Conservation (phyloP, 1,140 invertebrate species). For the Hirudo medicinalis region DNA sequence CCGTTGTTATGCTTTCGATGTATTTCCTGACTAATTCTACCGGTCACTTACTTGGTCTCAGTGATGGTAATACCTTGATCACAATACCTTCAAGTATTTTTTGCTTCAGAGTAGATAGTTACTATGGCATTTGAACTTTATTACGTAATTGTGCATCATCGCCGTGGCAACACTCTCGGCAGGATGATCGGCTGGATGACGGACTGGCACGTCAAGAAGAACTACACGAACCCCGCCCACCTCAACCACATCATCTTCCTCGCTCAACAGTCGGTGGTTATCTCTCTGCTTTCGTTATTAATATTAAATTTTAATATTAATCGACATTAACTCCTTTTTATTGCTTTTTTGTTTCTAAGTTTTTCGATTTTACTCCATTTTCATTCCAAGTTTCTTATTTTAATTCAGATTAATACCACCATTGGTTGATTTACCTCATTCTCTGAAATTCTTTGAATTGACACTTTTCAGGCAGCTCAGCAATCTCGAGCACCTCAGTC, state of each 20-base stretch:
- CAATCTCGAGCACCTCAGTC: slow-evolving; percentile 26
- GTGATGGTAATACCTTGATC: no score
- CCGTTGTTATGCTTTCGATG: no score
- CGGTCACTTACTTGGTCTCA: no score
- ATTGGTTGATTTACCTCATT: background rate
- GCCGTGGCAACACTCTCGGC: background rate
- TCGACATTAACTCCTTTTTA: no score
- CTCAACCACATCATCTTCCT: slow-evolving; percentile 9
- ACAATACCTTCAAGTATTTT: no score
- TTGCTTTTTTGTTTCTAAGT: no score
- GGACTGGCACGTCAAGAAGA: slow-evolving; percentile 31
- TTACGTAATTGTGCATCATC: no score
- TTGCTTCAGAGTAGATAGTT: no score
- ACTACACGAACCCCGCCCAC: slow-evolving; percentile 33
- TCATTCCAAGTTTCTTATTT: background rate
- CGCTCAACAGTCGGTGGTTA: slow-evolving; percentile 1
- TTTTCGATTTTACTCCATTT: no score
- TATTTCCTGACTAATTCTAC: no score
- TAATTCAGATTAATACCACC: background rate
- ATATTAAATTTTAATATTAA: no score
- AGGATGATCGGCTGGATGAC: slow-evolving; percentile 27
- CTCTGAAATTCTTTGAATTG: background rate
- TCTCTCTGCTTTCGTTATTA: background rate
- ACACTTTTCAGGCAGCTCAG: slow-evolving; percentile 26
- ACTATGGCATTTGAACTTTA: no score